Evolutionary conservation across 2,113 vertebrate genomes (phyloP).

Genomic region (Andinoacara biseriatus): DNA sequence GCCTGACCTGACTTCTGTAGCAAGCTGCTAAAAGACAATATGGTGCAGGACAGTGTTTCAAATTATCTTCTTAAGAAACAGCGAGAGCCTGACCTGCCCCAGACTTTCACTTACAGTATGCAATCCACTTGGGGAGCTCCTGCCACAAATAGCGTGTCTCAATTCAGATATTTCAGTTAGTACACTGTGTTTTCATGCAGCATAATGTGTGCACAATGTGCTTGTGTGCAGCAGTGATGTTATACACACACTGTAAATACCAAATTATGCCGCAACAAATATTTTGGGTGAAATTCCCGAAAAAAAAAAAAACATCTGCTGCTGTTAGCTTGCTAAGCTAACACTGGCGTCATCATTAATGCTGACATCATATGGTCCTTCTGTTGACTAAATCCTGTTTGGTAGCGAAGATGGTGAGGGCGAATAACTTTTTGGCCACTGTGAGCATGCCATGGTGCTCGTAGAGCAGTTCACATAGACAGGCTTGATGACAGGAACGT

Average conservation of each 20-base stretch:
- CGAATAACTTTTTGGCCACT: not conserved
- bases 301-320: not conserved
- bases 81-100: slow-evolving; percentile 1
- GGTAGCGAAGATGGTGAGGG: not conserved
- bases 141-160: not conserved
- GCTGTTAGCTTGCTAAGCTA: not conserved
- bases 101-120: slow-evolving; percentile 20
- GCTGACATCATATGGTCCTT: not conserved
- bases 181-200: not conserved
- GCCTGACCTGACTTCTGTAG: slow-evolving; percentile 34
- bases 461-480: no score
- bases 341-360: not conserved
- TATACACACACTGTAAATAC: not conserved
- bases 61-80: slow-evolving; percentile 30
- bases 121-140: not conserved
- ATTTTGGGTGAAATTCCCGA: no score
- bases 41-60: slow-evolving; percentile 18
- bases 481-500: not conserved
- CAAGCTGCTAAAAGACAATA: slow-evolving; percentile 13
- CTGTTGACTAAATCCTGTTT: not conserved
- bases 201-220: not conserved
- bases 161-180: not conserved
- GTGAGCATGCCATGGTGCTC: not conserved
- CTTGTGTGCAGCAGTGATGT: not conserved
- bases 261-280: no score